phyloP scores from a whole-genome alignment of 1,140 invertebrate genomes.

The Mylabris phalerata region DNA sequence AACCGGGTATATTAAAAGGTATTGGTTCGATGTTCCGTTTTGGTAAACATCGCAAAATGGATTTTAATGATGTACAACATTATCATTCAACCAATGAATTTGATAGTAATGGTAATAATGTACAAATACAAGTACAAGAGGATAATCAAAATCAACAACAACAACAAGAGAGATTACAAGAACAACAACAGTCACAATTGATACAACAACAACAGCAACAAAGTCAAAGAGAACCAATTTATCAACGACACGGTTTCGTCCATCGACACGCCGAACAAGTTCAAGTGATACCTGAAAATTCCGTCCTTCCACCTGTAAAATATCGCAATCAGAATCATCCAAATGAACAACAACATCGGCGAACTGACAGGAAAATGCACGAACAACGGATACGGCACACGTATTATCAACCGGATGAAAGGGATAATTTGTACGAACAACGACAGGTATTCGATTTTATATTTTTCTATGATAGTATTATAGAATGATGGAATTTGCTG shows the following conservation, averaged over 20 bases:
- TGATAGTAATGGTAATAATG: constrained; percentile 31
- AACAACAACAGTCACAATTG: constrained; percentile 24
- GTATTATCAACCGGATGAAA: constrained; percentile 31
- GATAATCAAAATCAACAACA: constrained; percentile 26
- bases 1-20: constrained; percentile 65
- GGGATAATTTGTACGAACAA: constrained; percentile 29
- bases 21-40: constrained; percentile 79
- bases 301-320: constrained; percentile 30
- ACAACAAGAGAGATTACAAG: constrained; percentile 1
- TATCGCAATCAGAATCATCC: constrained; percentile 27
- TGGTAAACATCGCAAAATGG: constrained; percentile 69
- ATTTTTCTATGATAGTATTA: no score
- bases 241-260: constrained; percentile 39
- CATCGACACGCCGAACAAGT: constrained; percentile 41
- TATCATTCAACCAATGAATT: constrained; percentile 35
- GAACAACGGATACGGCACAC: constrained; percentile 27
- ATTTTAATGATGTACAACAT: constrained; percentile 37
- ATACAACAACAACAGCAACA: constrained; percentile 33
- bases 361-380: constrained; percentile 26
- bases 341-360: constrained; percentile 19
- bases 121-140: constrained; percentile 10
- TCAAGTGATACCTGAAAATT: constrained; percentile 36
- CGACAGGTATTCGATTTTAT: constrained; percentile 6
- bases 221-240: constrained; percentile 40
- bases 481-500: no score